These are phyloP conservation scores for Australoheros scitulus DNA, from an alignment of 2,113 vertebrate species.

Conservation along the genomic window DNA sequence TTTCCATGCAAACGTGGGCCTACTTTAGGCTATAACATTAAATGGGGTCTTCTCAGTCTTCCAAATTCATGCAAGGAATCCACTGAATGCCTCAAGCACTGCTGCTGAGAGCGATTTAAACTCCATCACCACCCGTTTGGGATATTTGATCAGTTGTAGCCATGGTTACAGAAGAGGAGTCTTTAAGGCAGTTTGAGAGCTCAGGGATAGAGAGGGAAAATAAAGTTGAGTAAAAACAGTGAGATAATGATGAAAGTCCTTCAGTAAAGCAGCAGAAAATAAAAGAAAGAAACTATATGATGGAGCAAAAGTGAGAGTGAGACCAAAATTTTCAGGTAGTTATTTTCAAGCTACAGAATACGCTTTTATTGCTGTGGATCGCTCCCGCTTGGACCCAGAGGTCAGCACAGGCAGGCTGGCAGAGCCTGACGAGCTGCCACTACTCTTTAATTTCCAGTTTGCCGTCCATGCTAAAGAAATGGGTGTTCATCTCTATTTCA, in stretches of 20 bases:
- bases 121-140: conserved; percentile 23
- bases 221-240: conserved; percentile 16
- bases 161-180: conserved; percentile 59
- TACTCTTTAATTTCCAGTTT: conserved; percentile 7
- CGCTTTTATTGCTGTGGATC: not conserved
- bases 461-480: not conserved
- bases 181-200: conserved; percentile 39
- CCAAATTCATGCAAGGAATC: conserved; percentile 5
- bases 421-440: not conserved
- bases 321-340: not conserved
- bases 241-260: conserved; percentile 29
- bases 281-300: not conserved
- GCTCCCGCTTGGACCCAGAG: not conserved
- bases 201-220: conserved; percentile 31
- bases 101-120: conserved; percentile 38
- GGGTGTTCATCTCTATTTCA: conserved; percentile 17
- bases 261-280: conserved; percentile 15
- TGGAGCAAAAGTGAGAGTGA: not conserved
- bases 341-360: conserved; percentile 3
- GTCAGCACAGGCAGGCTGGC: not conserved
- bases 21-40: not conserved
- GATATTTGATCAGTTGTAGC: conserved; percentile 56
- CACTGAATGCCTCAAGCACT: conserved; percentile 14
- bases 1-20: not conserved
- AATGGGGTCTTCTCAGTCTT: conserved; percentile 1